Conservation (phyloP, 2,797 vertebrate genomes). For the Falco concolor region DNA sequence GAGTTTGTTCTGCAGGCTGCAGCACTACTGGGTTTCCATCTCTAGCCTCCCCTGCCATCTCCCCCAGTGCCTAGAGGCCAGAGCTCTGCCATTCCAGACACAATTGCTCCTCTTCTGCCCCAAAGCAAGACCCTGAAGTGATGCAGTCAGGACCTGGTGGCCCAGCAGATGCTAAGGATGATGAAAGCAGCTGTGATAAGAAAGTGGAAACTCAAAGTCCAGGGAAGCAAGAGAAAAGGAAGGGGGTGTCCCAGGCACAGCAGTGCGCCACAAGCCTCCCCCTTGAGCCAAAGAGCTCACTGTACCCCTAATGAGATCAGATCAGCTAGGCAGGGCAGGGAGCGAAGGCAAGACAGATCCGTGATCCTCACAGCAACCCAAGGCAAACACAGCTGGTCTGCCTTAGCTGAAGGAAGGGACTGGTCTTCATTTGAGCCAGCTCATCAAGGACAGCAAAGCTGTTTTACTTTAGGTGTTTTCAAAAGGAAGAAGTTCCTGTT, state of each 20-base stretch:
- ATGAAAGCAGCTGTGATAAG: neutral
- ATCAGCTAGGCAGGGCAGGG: neutral
- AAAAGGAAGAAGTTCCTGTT: neutral
- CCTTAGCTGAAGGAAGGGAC: neutral
- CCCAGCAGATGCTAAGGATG: neutral
- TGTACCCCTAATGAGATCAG: neutral
- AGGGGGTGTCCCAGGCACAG: neutral
- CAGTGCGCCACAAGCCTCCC: neutral
- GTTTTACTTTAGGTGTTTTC: neutral
- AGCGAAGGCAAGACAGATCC: neutral
- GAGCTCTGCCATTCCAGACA: neutral
- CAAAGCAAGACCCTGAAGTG: neutral
- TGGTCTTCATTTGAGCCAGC: neutral
- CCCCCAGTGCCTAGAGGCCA: neutral
- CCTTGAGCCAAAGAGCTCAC: neutral
- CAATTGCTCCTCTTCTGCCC: neutral
- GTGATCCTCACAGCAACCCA: neutral
- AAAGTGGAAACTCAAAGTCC: neutral
- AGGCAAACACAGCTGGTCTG: fast-evolving
- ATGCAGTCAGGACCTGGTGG: neutral
- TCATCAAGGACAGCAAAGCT: neutral
- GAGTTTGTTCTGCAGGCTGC: neutral
- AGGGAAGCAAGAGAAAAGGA: neutral
- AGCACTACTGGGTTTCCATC: neutral
- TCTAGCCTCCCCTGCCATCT: neutral